A percentile compares a stretch with the other conserved stretches of the same genome.
phyloP scores from a whole-genome alignment of 1,140 invertebrate genomes.

The Sycobia sp. region DNA sequence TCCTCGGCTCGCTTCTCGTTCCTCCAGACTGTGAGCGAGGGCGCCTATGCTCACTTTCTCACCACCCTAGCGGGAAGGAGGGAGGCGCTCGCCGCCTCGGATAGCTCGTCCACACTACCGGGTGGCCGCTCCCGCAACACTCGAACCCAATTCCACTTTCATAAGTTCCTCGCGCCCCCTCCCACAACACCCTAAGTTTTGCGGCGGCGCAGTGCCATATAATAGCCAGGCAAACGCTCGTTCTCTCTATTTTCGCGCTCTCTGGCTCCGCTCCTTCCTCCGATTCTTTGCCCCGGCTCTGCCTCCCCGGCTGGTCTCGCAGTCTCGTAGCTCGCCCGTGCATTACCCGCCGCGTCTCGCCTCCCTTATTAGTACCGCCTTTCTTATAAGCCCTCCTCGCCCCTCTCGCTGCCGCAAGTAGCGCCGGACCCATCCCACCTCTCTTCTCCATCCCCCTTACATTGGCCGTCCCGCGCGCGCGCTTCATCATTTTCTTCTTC shows the following conservation, averaged over 20 bases:
- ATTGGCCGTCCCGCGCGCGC: not conserved
- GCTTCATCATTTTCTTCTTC: not conserved
- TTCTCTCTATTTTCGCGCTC: conserved; percentile 24
- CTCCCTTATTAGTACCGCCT: conserved; percentile 35
- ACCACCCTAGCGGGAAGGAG: too few species aligned
- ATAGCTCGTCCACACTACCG: too few species aligned
- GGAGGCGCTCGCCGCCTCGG: too few species aligned
- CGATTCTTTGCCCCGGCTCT: conserved; percentile 20
- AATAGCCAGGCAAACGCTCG: conserved; percentile 45
- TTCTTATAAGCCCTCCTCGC: conserved; percentile 12
- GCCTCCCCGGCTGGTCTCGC: conserved; percentile 8
- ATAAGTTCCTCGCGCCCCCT: too few species aligned
- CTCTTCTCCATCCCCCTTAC: not conserved
- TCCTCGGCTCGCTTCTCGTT: conserved; percentile 17
- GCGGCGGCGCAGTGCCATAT: conserved; percentile 49
- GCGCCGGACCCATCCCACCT: too few species aligned
- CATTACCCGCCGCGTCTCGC: not conserved
- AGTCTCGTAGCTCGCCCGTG: too few species aligned
- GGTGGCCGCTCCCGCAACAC: too few species aligned
- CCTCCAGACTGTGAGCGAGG: conserved; percentile 17
- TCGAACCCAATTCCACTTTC: conserved; percentile 53
- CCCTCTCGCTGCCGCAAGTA: too few species aligned
- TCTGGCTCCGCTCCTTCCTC: conserved; percentile 31
- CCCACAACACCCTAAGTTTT: conserved; percentile 53
- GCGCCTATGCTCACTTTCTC: too few species aligned